phyloP scores from a whole-genome alignment of 1,140 invertebrate genomes.

The Sipha flava region DNA sequence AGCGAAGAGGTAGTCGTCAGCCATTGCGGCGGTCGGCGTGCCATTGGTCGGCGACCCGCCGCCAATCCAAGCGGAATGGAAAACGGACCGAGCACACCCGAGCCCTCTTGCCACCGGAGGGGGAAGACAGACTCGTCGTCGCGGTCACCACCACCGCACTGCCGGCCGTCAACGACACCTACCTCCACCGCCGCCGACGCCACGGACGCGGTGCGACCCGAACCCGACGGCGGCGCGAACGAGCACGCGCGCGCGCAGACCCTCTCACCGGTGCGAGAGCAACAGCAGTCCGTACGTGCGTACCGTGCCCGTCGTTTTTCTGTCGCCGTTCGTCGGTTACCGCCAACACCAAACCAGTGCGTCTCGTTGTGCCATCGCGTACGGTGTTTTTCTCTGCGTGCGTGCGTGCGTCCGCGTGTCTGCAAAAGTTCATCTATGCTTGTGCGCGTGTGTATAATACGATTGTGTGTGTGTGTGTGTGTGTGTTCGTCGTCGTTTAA shows the following conservation, averaged over 20 bases:
- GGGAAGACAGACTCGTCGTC: background rate
- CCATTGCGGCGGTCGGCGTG: slow-evolving; percentile 1
- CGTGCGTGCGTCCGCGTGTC: no score
- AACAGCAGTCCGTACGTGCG: background rate
- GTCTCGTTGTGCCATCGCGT: background rate
- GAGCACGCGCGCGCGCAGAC: background rate
- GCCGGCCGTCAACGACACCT: background rate
- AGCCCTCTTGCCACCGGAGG: background rate
- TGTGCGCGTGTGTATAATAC: background rate
- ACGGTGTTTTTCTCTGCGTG: background rate
- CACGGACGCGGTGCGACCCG: background rate
- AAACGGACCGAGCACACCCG: background rate
- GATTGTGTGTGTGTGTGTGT: background rate
- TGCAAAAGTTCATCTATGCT: background rate
- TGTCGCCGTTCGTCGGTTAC: background rate
- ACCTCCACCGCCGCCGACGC: background rate
- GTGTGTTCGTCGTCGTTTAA: background rate
- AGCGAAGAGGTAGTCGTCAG: background rate
- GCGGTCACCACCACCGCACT: background rate
- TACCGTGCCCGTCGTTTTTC: background rate
- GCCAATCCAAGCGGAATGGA: slow-evolving; percentile 28
- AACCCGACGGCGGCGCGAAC: background rate
- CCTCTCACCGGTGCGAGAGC: background rate
- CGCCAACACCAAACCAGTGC: background rate
- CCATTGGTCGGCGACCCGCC: slow-evolving; percentile 18